A percentile compares a stretch with the other conserved stretches of the same genome.
Conservation (phyloP, 2,113 vertebrate species). For the Anoplopoma fimbria region DNA sequence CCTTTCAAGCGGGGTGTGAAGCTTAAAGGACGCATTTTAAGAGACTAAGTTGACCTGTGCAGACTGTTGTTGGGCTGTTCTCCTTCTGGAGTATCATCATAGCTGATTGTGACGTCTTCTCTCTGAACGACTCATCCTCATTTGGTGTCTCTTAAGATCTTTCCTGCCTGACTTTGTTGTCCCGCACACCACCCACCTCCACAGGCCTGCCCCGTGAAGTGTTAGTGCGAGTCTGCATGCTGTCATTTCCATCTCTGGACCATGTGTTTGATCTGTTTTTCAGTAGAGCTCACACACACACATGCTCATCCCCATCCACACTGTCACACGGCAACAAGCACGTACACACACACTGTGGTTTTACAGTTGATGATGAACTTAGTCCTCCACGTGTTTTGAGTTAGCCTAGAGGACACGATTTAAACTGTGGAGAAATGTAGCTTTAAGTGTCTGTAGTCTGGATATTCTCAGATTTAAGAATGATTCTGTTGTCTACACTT, state of each 20-base stretch:
- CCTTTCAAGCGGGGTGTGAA: not conserved
- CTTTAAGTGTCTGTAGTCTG: slow-evolving; percentile 64
- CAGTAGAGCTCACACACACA: slow-evolving; percentile 28
- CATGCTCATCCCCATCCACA: slow-evolving; percentile 14
- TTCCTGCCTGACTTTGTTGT: slow-evolving; percentile 57
- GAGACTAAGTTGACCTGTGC: not conserved
- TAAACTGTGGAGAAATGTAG: slow-evolving; percentile 62
- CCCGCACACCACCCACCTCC: not conserved
- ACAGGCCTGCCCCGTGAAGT: slow-evolving; percentile 47
- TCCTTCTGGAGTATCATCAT: not conserved
- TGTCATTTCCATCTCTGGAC: slow-evolving; percentile 64
- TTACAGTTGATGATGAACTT: slow-evolving; percentile 60
- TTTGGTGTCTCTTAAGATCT: slow-evolving; percentile 63
- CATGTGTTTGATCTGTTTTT: slow-evolving; percentile 65
- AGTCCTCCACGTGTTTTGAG: slow-evolving; percentile 73
- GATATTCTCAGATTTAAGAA: slow-evolving; percentile 61
- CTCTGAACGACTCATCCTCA: slow-evolving; percentile 29
- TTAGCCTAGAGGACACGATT: slow-evolving; percentile 70
- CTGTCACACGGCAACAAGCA: slow-evolving; percentile 39
- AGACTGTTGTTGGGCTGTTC: not conserved
- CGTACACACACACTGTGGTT: slow-evolving; percentile 39
- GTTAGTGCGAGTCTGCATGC: slow-evolving; percentile 53
- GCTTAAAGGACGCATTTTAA: not conserved
- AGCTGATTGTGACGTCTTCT: slow-evolving; percentile 51
- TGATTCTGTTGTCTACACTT: slow-evolving; percentile 47